phyloP scores from a whole-genome alignment of 1,140 invertebrate genomes.

The Hycleus phaleratus region DNA sequence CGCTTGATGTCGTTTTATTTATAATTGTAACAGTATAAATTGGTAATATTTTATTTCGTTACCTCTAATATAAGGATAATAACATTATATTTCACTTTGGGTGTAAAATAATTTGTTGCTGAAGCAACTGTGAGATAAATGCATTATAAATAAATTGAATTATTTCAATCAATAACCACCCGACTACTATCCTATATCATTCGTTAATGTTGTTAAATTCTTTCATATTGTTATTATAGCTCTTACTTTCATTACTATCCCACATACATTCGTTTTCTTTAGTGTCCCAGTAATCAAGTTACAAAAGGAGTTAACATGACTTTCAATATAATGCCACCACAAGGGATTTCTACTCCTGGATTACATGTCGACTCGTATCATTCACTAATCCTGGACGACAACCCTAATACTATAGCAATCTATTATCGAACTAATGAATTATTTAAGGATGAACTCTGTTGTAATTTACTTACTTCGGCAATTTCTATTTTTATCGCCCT shows the following conservation, averaged over 20 bases:
- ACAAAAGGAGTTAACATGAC: slow-evolving; percentile 14
- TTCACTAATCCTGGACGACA: slow-evolving; percentile 13
- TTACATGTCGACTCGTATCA: slow-evolving; percentile 15
- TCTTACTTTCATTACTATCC: neutral
- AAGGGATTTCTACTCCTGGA: slow-evolving; percentile 9
- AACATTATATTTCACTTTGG: neutral
- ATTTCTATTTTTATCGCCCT: too few species aligned
- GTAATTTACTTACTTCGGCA: slow-evolving; percentile 12
- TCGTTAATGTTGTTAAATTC: too few species aligned
- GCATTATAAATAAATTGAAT: slow-evolving; percentile 4
- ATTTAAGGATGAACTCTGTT: slow-evolving; percentile 10
- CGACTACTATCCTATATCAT: too few species aligned
- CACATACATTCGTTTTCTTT: slow-evolving; percentile 6
- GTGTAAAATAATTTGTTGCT: slow-evolving; percentile 5
- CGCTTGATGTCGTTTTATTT: too few species aligned
- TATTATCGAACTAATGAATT: slow-evolving; percentile 19
- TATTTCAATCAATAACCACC: slow-evolving; percentile 11
- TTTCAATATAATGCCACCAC: slow-evolving; percentile 9
- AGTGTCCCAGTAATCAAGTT: slow-evolving; percentile 8
- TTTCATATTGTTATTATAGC: too few species aligned
- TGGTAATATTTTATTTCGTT: too few species aligned
- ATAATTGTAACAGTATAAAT: too few species aligned
- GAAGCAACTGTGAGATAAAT: slow-evolving; percentile 8
- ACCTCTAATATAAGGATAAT: too few species aligned
- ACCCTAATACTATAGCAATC: slow-evolving; percentile 16